Evolutionary conservation across 35 echinoderm and acorn worm genomes (phyloP).

Genomic region (Amphiura filiformis): DNA sequence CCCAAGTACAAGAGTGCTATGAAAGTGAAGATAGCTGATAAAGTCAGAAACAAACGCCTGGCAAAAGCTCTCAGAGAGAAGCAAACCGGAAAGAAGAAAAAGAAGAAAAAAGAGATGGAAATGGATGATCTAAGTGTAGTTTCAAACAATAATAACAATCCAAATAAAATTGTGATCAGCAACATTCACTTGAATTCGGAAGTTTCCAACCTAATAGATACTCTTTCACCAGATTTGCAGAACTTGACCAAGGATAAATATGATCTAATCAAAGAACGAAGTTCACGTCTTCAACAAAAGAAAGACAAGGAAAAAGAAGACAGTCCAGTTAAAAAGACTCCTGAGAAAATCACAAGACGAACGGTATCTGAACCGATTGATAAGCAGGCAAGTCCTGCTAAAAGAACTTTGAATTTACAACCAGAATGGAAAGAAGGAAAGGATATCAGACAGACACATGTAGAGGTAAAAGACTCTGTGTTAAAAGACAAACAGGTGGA

Average conservation of each 20-base stretch:
- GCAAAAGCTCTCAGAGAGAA: conserved; percentile 39
- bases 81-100: conserved; percentile 19
- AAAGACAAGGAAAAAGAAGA: conserved; percentile 29
- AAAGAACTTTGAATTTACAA: not conserved
- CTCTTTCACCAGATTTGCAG: not conserved
- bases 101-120: conserved; percentile 8
- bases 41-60: conserved; percentile 51
- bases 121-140: not conserved
- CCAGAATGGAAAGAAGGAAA: not conserved
- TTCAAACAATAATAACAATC: not conserved
- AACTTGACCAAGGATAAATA: conserved; percentile 81
- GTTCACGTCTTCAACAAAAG: conserved; percentile 33
- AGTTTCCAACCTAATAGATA: conserved; percentile 12
- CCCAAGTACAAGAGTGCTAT: conserved; percentile 65
- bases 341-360: not conserved
- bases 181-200: not conserved
- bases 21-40: conserved; percentile 63
- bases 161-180: not conserved
- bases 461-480: not conserved
- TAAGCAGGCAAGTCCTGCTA: not conserved
- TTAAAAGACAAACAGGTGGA: not conserved
- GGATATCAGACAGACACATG: not conserved
- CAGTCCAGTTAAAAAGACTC: conserved; percentile 23
- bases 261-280: conserved; percentile 89
- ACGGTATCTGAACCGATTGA: not conserved